phyloP scores from a whole-genome alignment of 2,888 invertebrate genomes.

The Isoperla grammatica region DNA sequence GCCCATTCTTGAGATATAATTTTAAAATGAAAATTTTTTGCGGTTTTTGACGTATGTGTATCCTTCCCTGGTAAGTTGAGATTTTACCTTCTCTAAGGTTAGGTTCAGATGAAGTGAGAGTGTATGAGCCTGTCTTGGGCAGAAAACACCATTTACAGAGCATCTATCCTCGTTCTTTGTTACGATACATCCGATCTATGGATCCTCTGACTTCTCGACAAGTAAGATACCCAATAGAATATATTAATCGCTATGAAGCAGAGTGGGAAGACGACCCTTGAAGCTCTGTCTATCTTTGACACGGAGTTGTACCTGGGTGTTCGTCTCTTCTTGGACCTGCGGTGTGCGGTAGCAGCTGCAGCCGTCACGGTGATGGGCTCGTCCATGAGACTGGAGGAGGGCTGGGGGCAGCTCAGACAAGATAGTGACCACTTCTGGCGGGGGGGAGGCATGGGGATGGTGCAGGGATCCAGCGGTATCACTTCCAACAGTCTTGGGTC shows the following conservation, averaged over 20 bases:
- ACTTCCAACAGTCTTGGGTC: constrained; percentile 48
- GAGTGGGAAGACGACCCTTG: constrained; percentile 68
- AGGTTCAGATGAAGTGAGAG: too few relatives aligned
- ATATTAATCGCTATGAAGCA: constrained; percentile 69
- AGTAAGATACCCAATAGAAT: constrained; percentile 73
- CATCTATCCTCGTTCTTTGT: neutral
- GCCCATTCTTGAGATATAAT: too few relatives aligned
- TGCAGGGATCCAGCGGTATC: constrained; percentile 57
- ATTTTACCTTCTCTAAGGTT: too few relatives aligned
- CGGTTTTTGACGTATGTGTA: too few relatives aligned
- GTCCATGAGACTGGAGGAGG: neutral
- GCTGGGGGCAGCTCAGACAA: neutral
- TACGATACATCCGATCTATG: constrained; percentile 26
- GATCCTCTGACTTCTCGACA: constrained; percentile 56
- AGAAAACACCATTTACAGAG: too few relatives aligned
- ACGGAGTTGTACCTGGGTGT: constrained; percentile 70
- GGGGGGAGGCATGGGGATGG: constrained; percentile 45
- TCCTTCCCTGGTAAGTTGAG: too few relatives aligned
- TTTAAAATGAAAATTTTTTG: too few relatives aligned
- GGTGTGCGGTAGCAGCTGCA: constrained; percentile 6
- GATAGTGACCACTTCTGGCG: constrained; percentile 37
- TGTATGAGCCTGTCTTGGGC: too few relatives aligned
- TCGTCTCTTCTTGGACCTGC: constrained; percentile 41
- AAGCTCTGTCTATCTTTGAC: constrained; percentile 71
- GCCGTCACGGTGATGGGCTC: neutral